Evolutionary conservation across 2,888 invertebrate species (phyloP).

Genomic region (Plebejus anna): DNA sequence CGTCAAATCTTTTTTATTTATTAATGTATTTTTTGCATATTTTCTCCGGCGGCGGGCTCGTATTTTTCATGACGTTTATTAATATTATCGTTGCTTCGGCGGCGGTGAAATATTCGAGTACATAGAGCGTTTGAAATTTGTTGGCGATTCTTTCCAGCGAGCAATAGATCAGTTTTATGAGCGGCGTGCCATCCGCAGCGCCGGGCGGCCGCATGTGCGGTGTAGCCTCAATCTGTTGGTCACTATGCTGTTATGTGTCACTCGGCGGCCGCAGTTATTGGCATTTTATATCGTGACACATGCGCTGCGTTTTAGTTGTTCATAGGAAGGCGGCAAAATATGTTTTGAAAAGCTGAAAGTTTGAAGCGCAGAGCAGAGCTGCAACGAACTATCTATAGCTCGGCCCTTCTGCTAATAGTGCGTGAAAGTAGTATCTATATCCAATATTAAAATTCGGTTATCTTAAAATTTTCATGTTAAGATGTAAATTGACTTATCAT

Average conservation of each 20-base stretch:
- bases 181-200: not conserved
- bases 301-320: not conserved
- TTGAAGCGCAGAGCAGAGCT: not conserved
- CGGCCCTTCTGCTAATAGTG: no score
- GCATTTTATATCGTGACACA: not conserved
- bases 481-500: no score
- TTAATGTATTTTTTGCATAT: slow-evolving; percentile 14
- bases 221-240: not conserved
- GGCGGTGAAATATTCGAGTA: not conserved
- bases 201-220: not conserved
- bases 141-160: not conserved
- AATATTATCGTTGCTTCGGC: not conserved
- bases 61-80: slow-evolving; percentile 13
- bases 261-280: not conserved
- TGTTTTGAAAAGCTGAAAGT: not conserved
- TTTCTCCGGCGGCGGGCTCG: not conserved
- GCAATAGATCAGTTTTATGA: slow-evolving; percentile 8
- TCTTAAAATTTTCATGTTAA: no score
- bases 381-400: no score
- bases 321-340: not conserved
- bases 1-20: slow-evolving; percentile 26
- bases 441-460: no score
- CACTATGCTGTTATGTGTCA: not conserved
- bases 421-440: no score
- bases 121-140: not conserved